Percentiles rank a stretch among this genome's conserved stretches.
phyloP scores from a whole-genome alignment of 1,140 invertebrate genomes.

The Drosophila neocordata region DNA sequence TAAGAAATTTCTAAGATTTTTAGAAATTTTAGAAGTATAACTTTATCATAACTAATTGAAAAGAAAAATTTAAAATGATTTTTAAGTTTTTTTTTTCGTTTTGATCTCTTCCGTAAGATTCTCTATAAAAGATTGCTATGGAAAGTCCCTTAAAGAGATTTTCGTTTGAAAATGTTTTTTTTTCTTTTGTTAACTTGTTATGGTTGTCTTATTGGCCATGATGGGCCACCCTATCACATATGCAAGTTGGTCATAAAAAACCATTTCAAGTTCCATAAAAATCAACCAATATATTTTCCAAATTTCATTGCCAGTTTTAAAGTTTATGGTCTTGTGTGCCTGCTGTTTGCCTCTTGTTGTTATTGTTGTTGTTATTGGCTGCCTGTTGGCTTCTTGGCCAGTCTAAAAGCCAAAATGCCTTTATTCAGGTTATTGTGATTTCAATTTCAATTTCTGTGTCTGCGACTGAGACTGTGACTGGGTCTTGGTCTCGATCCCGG shows the following conservation, averaged over 20 bases:
- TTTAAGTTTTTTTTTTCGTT: no score
- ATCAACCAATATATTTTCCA: slow-evolving; percentile 59
- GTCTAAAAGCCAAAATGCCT: slow-evolving; percentile 35
- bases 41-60: no score
- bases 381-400: not conserved
- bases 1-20: not conserved
- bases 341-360: slow-evolving; percentile 21
- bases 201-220: no score
- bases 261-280: slow-evolving; percentile 53
- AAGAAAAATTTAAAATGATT: no score
- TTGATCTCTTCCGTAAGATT: no score
- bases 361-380: no score
- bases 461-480: slow-evolving; percentile 5
- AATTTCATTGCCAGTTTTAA: slow-evolving; percentile 35
- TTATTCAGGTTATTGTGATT: slow-evolving; percentile 65
- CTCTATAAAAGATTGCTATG: no score
- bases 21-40: no score
- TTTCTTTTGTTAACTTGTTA: not conserved
- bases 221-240: no score
- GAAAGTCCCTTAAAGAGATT: no score
- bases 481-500: not conserved
- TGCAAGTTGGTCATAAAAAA: not conserved
- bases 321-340: slow-evolving; percentile 41
- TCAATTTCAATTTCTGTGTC: slow-evolving; percentile 50
- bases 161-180: not conserved